Evolutionary conservation across 2,113 vertebrate species (phyloP), one percentile per base, ranked within the genome.

Genomic region (Myotis brandtii): DNA sequence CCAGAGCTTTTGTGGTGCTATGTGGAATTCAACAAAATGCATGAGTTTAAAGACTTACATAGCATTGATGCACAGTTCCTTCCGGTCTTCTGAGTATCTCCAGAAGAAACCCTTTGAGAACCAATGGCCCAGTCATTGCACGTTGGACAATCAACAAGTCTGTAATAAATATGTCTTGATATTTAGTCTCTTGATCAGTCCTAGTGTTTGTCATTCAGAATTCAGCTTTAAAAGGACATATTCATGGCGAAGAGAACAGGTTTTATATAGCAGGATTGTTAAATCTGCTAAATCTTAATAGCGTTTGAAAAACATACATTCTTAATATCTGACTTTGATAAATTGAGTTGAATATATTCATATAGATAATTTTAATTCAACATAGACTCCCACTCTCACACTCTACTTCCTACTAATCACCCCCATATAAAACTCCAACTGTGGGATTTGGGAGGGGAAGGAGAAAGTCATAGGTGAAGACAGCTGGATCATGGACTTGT

Each of bases 401-500:
- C 25, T 81, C 20, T 73, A 62, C 20, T 79, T 56, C 79, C 23
- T 82, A 54, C 40, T 56, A 70, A 67, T 79, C 46, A 23, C 64
- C n/a, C 79, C 17, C 40, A 18, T 75, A 21, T 64, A 64, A 34
- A 90, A 62, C 37, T 94, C 40, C 69, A 96, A 85, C 85, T 93
- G 90, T 73, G 79, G 73, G 34, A 54, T 83, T 93, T 80, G 34
- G 79, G n/a, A 75, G 70, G 17, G 54, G 48, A 54, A 56, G 67
- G 34, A 23, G 67, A 84, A n/a, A 92, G 37, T 73, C 86, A 32
- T 86, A 96, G 95, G 89, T 95, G 82, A 97, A 94, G 95, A 96
- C 97, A 98, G 97, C 97, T 96, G 97, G 93, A 94, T 96, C 89
- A 77, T 46, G 70, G 94, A 25, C 76, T 93, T 77, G 79, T 75